phyloP scores from a whole-genome alignment of 2,888 invertebrate genomes.

The Ferrisia virgata region DNA sequence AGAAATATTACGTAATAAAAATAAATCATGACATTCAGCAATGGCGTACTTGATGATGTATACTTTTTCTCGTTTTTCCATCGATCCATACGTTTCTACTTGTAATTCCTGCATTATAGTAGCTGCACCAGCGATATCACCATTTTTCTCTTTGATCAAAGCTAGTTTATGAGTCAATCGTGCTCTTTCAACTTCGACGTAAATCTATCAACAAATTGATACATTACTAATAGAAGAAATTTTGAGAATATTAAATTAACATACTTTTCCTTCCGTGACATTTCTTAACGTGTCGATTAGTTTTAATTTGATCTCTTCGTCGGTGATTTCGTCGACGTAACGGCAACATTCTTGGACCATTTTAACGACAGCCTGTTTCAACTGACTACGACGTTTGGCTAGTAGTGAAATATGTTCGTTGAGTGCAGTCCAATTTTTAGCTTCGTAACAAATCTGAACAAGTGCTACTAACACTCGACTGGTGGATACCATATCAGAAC shows the following conservation, averaged over 20 bases:
- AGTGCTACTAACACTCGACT: slow-evolving; percentile 88
- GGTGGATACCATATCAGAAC: slow-evolving; percentile 92
- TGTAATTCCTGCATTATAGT: slow-evolving; percentile 93
- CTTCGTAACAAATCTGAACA: slow-evolving; percentile 86
- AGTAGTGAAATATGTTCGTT: slow-evolving; percentile 89
- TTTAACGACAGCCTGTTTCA: slow-evolving; percentile 95
- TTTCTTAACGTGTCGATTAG: slow-evolving; percentile 91
- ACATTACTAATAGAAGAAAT: neutral
- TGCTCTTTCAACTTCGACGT: slow-evolving; percentile 99
- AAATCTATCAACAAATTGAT: slow-evolving; percentile 63
- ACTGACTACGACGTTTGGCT: slow-evolving; percentile 89
- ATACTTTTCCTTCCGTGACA: slow-evolving; percentile 93
- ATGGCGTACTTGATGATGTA: too few species aligned
- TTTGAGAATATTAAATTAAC: neutral
- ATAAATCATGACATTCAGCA: neutral
- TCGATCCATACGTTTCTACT: slow-evolving; percentile 96
- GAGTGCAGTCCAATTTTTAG: slow-evolving; percentile 85
- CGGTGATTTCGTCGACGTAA: slow-evolving; percentile 89
- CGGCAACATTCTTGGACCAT: slow-evolving; percentile 94
- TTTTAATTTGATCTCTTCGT: slow-evolving; percentile 85
- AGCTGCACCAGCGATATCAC: slow-evolving; percentile 83
- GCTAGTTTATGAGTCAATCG: slow-evolving; percentile 87
- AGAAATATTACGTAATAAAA: slow-evolving; percentile 2
- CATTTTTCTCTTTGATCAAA: slow-evolving; percentile 78
- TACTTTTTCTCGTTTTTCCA: slow-evolving; percentile 94